These are phyloP conservation scores for Gasteruption jaculator DNA, from an alignment of 2,888 invertebrate genomes.

Conservation along the genomic window DNA sequence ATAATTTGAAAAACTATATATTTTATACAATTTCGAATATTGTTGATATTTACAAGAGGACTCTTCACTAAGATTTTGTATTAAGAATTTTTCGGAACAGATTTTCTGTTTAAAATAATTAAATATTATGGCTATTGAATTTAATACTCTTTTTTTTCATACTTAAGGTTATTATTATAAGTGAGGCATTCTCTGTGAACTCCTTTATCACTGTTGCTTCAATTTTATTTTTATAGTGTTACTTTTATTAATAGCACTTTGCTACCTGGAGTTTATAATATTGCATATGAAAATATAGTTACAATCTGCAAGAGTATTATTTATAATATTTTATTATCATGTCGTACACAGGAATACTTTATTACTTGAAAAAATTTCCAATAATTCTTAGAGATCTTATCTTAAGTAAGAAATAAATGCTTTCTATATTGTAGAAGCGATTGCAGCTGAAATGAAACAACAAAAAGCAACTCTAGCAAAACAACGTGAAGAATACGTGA, in stretches of 20 bases:
- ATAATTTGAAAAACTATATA: too few species aligned
- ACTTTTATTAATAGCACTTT: conserved; percentile 7
- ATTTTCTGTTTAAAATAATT: neutral
- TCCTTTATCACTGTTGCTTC: conserved; percentile 1
- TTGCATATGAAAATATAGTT: conserved; percentile 16
- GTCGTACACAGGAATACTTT: neutral
- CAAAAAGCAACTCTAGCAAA: conserved; percentile 76
- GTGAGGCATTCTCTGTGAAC: conserved; percentile 10
- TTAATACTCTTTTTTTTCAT: conserved; percentile 4
- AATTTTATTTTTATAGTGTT: neutral
- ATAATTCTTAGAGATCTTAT: conserved; percentile 18
- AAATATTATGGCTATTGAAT: neutral
- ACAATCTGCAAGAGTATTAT: conserved; percentile 1
- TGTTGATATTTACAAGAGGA: too few species aligned
- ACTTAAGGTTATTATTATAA: conserved; percentile 6
- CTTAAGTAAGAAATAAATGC: conserved; percentile 19
- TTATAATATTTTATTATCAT: neutral
- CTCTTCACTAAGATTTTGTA: too few species aligned
- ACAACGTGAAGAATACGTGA: conserved; percentile 78
- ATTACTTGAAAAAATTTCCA: conserved; percentile 1
- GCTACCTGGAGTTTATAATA: conserved; percentile 4
- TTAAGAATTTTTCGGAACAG: neutral
- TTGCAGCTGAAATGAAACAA: conserved; percentile 77
- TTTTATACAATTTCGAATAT: too few species aligned
- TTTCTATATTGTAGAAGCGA: conserved; percentile 63